Conservation (phyloP, 2,113 vertebrate species). For the Brachyistius frenatus region DNA sequence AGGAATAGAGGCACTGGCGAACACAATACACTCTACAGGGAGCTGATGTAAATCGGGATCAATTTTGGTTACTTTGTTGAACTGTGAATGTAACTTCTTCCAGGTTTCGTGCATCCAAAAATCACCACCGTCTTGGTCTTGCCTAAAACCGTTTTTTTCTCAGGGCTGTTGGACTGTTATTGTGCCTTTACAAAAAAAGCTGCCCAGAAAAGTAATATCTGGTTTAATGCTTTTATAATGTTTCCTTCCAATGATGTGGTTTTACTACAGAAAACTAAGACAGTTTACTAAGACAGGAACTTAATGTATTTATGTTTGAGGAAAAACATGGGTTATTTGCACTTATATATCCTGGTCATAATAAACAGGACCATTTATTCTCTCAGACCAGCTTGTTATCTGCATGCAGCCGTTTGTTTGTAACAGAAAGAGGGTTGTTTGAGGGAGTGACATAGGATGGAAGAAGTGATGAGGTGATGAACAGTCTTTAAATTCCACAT, state of each 20-base stretch:
- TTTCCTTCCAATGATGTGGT: background rate
- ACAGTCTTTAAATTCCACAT: constrained; percentile 68
- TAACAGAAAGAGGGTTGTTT: background rate
- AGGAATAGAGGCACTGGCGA: constrained; percentile 7
- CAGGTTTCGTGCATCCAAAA: constrained; percentile 2
- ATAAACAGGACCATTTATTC: constrained; percentile 30
- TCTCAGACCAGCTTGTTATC: constrained; percentile 23
- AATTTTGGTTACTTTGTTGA: background rate
- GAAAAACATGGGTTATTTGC: background rate
- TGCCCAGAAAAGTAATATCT: background rate
- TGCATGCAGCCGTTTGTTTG: constrained; percentile 12
- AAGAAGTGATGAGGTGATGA: constrained; percentile 58
- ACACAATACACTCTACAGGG: constrained; percentile 5
- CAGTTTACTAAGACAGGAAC: background rate
- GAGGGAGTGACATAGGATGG: constrained; percentile 39
- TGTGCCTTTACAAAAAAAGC: background rate
- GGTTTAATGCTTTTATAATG: background rate
- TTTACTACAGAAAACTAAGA: constrained; percentile 23
- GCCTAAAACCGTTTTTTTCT: constrained; percentile 3
- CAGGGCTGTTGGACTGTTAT: constrained; percentile 26
- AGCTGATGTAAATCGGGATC: constrained; percentile 16
- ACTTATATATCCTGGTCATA: constrained; percentile 12
- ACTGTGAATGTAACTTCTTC: constrained; percentile 25
- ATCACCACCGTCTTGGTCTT: background rate
- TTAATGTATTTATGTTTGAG: constrained; percentile 22